These are phyloP conservation scores for Rousettus madagascariensis DNA, from an alignment of 2,797 vertebrate species.

Conservation along the genomic window DNA sequence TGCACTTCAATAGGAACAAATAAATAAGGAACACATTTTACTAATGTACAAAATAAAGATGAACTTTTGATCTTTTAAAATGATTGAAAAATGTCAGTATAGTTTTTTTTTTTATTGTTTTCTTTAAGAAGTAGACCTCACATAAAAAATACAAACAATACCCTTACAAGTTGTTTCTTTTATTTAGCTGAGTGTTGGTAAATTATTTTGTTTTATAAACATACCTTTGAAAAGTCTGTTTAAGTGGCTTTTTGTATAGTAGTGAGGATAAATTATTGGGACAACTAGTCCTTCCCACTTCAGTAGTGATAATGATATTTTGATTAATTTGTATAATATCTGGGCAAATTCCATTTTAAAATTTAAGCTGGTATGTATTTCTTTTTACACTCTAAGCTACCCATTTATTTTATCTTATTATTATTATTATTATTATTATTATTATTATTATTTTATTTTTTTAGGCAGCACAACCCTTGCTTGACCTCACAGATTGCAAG, in stretches of 20 bases:
- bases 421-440: too few species aligned
- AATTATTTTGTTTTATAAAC: neutral
- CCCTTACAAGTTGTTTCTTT: neutral
- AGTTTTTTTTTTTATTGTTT: neutral
- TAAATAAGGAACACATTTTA: neutral
- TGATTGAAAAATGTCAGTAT: neutral
- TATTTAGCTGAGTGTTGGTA: conserved; percentile 16
- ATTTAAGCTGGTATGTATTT: conserved; percentile 9
- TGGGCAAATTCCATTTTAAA: conserved; percentile 41
- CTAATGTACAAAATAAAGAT: neutral
- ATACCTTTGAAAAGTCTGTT: neutral
- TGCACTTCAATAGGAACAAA: neutral
- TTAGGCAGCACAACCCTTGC: too few species aligned
- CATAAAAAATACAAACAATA: neutral
- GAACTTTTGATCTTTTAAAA: conserved; percentile 2
- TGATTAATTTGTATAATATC: conserved; percentile 22
- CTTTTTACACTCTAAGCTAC: neutral
- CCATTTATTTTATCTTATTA: neutral
- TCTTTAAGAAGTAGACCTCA: neutral
- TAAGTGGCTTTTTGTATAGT: neutral
- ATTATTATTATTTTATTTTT: too few species aligned
- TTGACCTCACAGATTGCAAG: too few species aligned
- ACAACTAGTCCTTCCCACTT: neutral
- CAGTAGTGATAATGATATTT: neutral
- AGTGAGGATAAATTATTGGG: neutral